Evolutionary conservation across 2,113 vertebrate genomes (phyloP).

Genomic region (Isichthys henryi): DNA sequence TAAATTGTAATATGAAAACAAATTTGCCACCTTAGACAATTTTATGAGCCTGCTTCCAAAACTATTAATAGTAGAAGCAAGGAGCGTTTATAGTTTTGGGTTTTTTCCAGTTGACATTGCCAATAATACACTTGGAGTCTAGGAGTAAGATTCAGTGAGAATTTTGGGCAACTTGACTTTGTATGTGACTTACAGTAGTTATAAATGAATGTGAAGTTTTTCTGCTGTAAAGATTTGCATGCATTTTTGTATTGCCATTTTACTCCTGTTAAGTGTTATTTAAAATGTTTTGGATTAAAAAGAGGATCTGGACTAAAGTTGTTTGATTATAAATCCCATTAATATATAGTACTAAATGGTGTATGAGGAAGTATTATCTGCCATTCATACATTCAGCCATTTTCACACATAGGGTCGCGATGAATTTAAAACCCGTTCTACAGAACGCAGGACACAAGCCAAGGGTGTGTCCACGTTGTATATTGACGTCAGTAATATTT

Average conservation of each 20-base stretch:
- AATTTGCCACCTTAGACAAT: neutral
- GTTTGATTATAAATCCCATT: neutral
- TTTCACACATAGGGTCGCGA: neutral
- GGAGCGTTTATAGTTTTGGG: neutral
- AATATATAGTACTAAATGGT: neutral
- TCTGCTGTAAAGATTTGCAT: constrained; percentile 35
- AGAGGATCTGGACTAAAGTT: constrained; percentile 15
- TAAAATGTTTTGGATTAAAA: constrained; percentile 33
- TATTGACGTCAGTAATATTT: neutral
- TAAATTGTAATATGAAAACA: neutral
- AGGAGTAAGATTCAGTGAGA: constrained; percentile 1
- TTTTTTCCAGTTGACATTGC: neutral
- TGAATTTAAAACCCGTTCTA: neutral
- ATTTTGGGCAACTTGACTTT: neutral
- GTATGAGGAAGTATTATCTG: neutral
- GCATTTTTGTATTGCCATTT: constrained; percentile 34
- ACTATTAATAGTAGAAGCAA: constrained; percentile 9
- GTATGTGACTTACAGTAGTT: constrained; percentile 15
- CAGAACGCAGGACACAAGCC: neutral
- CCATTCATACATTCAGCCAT: neutral
- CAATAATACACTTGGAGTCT: constrained; percentile 3
- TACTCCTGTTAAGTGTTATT: constrained; percentile 28
- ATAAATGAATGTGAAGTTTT: constrained; percentile 14
- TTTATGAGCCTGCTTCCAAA: neutral
- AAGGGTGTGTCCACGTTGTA: neutral